These are phyloP conservation scores for Apodemia duryi DNA, from an alignment of 2,888 invertebrate genomes.

Conservation along the genomic window DNA sequence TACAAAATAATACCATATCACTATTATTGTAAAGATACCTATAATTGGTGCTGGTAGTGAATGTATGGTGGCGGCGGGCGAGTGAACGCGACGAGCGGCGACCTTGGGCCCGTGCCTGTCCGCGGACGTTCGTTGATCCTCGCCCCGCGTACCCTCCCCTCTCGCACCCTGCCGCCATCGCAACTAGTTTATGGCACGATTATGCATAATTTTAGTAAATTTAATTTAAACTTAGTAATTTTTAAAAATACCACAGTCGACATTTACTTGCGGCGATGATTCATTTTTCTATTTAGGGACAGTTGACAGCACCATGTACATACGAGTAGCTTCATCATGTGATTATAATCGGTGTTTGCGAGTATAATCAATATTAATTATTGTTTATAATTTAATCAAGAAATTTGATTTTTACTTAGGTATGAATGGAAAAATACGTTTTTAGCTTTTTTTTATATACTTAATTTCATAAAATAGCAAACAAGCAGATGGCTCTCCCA, in stretches of 20 bases:
- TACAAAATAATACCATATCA: conserved; percentile 15
- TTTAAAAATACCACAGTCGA: background rate
- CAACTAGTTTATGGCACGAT: conserved; percentile 65
- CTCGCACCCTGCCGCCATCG: conserved; percentile 37
- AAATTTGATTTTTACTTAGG: no score
- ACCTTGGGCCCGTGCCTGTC: conserved; percentile 71
- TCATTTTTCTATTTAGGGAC: background rate
- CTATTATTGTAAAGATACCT: conserved; percentile 18
- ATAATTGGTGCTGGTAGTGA: conserved; percentile 32
- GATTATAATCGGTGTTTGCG: no score
- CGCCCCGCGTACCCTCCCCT: conserved; percentile 38
- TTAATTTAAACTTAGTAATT: conserved; percentile 41
- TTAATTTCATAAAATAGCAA: no score
- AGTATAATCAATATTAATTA: no score
- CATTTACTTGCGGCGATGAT: background rate
- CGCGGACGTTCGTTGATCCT: conserved; percentile 78
- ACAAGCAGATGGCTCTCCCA: no score
- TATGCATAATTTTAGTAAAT: conserved; percentile 49
- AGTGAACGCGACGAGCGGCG: conserved; percentile 51
- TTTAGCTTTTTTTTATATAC: no score
- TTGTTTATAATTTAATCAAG: no score
- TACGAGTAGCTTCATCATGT: background rate
- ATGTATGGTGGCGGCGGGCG: conserved; percentile 37
- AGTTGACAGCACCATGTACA: background rate
- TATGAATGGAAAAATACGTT: no score